A percentile compares a stretch with the other conserved stretches of the same genome.
Evolutionary conservation across 2,113 vertebrate species (phyloP).

Genomic region (Pygoscelis adeliae): DNA sequence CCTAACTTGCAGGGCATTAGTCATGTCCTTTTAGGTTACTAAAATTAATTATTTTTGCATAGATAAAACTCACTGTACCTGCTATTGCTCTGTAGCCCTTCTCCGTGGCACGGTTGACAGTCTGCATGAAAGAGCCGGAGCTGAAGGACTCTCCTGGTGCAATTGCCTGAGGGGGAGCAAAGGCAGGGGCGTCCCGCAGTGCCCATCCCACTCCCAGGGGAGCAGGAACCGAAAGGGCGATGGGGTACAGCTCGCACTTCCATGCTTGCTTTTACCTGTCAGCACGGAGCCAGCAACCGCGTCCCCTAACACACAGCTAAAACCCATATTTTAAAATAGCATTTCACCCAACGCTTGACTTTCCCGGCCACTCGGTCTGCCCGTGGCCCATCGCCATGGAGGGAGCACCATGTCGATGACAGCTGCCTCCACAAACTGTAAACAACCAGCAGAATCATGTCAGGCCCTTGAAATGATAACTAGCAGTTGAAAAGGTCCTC

Average conservation of each 20-base stretch:
- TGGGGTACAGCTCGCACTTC: background rate
- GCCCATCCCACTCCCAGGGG: background rate
- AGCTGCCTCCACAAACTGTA: background rate
- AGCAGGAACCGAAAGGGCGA: background rate
- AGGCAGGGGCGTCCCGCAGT: background rate
- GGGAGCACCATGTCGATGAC: background rate
- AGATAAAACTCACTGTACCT: background rate
- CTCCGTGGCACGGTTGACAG: too few species aligned
- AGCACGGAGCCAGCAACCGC: background rate
- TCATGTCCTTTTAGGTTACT: background rate
- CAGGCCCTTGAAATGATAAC: too few species aligned
- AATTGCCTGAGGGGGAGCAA: too few species aligned
- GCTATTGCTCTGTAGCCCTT: background rate
- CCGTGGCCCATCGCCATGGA: fast-evolving
- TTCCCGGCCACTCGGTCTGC: fast-evolving
- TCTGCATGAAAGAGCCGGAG: background rate
- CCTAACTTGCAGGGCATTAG: background rate
- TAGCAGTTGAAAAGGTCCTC: background rate
- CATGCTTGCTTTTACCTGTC: background rate
- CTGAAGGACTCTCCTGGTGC: background rate
- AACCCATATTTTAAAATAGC: fast-evolving
- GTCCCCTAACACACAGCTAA: background rate
- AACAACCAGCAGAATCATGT: fast-evolving
- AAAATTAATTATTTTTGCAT: background rate
- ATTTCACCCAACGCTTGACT: fast-evolving